phyloP scores from a whole-genome alignment of 2,888 invertebrate genomes.

The Gerosis bhagava region DNA sequence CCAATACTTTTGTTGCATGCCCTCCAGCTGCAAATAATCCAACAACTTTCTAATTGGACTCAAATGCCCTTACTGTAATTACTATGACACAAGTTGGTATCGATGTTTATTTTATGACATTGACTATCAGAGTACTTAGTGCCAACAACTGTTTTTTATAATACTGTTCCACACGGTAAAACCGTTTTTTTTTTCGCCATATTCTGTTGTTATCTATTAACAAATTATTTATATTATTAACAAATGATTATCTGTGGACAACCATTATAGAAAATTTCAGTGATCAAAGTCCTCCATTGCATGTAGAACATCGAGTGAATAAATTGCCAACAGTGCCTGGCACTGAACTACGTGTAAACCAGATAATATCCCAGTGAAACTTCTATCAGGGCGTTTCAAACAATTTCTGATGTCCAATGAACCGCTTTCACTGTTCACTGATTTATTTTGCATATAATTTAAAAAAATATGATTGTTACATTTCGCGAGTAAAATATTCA shows the following conservation, averaged over 20 bases:
- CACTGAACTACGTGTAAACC: slow-evolving; percentile 54
- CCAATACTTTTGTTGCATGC: slow-evolving; percentile 65
- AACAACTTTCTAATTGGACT: slow-evolving; percentile 61
- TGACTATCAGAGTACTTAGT: no score
- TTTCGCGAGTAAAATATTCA: no score
- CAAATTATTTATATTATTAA: no score
- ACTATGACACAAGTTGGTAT: neutral
- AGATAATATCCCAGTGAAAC: slow-evolving; percentile 66
- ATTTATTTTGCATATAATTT: slow-evolving; percentile 42
- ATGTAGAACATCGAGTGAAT: slow-evolving; percentile 44
- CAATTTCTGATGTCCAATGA: slow-evolving; percentile 44
- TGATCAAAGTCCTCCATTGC: slow-evolving; percentile 53
- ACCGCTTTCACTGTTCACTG: slow-evolving; percentile 63
- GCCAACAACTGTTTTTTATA: no score
- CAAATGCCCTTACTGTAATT: slow-evolving; percentile 41
- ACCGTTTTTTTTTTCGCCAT: no score
- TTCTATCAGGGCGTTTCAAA: slow-evolving; percentile 53
- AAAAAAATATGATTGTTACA: slow-evolving; percentile 17
- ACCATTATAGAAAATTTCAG: slow-evolving; percentile 46
- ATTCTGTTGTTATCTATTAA: no score
- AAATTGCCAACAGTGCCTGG: slow-evolving; percentile 62
- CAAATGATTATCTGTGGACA: no score
- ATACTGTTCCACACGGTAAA: no score
- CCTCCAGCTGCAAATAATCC: slow-evolving; percentile 52
- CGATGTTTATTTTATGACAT: no score